Evolutionary conservation across 2,113 vertebrate species (phyloP), one percentile per base, ranked within the genome.

Genomic region (Varanus komodoensis): DNA sequence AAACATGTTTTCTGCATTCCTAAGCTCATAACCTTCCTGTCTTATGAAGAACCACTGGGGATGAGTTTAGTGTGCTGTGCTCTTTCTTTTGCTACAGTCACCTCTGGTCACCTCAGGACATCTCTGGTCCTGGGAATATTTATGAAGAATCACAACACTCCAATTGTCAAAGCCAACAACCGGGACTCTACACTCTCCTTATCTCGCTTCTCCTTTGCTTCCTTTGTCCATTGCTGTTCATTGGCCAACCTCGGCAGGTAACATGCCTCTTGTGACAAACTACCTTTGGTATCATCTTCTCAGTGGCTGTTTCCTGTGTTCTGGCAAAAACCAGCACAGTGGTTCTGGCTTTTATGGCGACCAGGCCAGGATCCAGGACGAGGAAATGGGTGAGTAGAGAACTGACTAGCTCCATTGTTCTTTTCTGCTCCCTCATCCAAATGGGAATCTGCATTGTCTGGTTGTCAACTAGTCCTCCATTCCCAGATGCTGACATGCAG

Each of bases 331-430:
- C 38, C 19, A 7, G 50, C 4, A 87, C 57, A 1, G 75, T 87
- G 57, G 17, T 68, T 15, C 27, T 87, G 17, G 86, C 86, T 87
- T 87, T 87, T 3, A 64, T 64, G 52, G 54, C 86, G 27, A 87
- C n/a, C 0, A 77, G 50, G 1, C 86, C 86, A 79, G 57, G 57
- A 68, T 48, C 57, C 34, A 64, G 8, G 2, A 87, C 50, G 8
- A 87, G 7, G 9, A 68, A 80, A 0, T 80, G 57, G 57, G 19
- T 68, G 6, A 61, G 75, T 29, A 79, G 27, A 50, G 68, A 27
- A 34, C 0, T 67, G 2, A 5, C 27, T 11, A n/a, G 12, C 8
- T 3, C 8, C 27, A 23, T 87, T 80, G 75, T 80, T 50, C 12
- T 87, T 23, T 79, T 6, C 0, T 48, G 86, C 19, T 80, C 48